Evolutionary conservation across 92 coral and sea anemone genomes (phyloP).

Genomic region (Palythoa grandis): DNA sequence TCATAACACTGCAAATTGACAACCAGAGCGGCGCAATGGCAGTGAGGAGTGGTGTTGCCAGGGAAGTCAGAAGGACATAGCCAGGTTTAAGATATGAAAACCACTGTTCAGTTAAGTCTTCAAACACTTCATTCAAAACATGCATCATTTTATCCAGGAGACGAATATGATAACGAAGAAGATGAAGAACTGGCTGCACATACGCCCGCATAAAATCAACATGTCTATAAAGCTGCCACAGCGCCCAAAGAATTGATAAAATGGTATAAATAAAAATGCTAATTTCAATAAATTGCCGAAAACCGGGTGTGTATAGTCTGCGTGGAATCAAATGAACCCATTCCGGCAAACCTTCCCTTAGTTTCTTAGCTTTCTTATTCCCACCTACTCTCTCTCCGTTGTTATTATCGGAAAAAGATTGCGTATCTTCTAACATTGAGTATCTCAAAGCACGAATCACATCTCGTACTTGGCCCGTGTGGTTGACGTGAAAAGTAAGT

Average conservation of each 20-base stretch:
- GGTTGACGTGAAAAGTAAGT: slow-evolving; percentile 86
- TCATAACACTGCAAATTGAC: slow-evolving; percentile 40
- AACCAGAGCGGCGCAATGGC: slow-evolving; percentile 64
- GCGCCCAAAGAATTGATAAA: slow-evolving; percentile 93
- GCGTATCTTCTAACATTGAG: slow-evolving; percentile 62
- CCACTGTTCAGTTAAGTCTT: slow-evolving; percentile 91
- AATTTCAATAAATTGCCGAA: slow-evolving; percentile 71
- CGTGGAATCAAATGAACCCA: slow-evolving; percentile 92
- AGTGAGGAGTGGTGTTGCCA: slow-evolving; percentile 76
- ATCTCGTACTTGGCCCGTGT: slow-evolving; percentile 92
- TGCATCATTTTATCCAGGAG: slow-evolving; percentile 80
- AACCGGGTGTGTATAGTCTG: slow-evolving; percentile 75
- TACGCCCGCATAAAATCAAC: slow-evolving; percentile 91
- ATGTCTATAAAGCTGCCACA: slow-evolving; percentile 97
- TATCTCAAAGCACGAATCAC: slow-evolving; percentile 80
- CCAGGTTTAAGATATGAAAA: slow-evolving; percentile 89
- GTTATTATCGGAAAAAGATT: neutral
- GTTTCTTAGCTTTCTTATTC: slow-evolving; percentile 34
- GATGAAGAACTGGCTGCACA: slow-evolving; percentile 80
- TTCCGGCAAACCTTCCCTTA: slow-evolving; percentile 91
- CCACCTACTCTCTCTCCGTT: neutral
- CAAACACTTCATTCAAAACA: slow-evolving; percentile 76
- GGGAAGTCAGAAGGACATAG: slow-evolving; percentile 73
- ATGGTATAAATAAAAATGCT: slow-evolving; percentile 79
- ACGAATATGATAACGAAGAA: slow-evolving; percentile 77